These are phyloP conservation scores for Germaria angustata DNA, from an alignment of 2,888 invertebrate species.

Conservation along the genomic window DNA sequence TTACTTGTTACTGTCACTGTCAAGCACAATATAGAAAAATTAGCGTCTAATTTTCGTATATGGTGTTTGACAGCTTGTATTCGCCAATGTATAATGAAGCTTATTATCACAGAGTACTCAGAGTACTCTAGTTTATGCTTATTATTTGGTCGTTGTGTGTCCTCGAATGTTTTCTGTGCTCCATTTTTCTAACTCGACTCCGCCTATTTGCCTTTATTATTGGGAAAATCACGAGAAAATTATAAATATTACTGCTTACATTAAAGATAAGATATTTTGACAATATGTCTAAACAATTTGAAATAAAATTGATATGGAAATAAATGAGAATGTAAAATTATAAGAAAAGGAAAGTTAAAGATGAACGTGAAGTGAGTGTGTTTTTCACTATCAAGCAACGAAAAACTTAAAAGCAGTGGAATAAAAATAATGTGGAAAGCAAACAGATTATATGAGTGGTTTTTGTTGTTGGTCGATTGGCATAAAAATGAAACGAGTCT, in stretches of 20 bases:
- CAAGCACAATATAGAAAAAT: too few relatives aligned
- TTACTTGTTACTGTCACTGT: too few relatives aligned
- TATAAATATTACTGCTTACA: conserved; percentile 31
- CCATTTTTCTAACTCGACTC: conserved; percentile 54
- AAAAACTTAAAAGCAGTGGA: conserved; percentile 32
- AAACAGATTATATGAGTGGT: neutral
- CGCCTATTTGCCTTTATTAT: conserved; percentile 57
- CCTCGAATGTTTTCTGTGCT: conserved; percentile 56
- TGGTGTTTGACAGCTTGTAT: too few relatives aligned
- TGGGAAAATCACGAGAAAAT: conserved; percentile 42
- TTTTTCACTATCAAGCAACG: conserved; percentile 36
- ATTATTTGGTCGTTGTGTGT: too few relatives aligned
- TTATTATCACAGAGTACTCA: too few relatives aligned
- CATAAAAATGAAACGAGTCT: conserved; percentile 26
- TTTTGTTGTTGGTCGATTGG: conserved; percentile 20
- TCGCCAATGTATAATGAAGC: too few relatives aligned
- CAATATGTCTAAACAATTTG: neutral
- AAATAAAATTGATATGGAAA: neutral
- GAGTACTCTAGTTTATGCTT: too few relatives aligned
- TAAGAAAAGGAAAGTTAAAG: neutral
- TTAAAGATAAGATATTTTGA: neutral
- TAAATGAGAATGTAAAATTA: neutral
- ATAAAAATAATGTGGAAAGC: conserved; percentile 22
- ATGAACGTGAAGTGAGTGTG: conserved; percentile 35
- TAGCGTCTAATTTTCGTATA: too few relatives aligned